Evolutionary conservation across 2,888 invertebrate species (phyloP).

Genomic region (Tribolium freemani): DNA sequence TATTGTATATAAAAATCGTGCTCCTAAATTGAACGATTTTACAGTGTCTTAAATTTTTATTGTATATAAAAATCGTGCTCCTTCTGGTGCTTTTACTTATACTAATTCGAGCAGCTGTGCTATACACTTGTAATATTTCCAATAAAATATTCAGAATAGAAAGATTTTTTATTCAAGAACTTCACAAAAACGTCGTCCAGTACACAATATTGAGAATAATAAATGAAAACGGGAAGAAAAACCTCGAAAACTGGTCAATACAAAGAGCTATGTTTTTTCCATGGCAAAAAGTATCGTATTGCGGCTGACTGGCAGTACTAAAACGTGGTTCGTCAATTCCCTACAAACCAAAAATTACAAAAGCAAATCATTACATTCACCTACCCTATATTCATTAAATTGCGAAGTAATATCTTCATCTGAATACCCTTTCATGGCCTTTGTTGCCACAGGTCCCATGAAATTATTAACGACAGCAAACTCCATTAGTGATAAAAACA

Average conservation of each 20-base stretch:
- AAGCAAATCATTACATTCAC: neutral
- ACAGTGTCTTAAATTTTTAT: constrained; percentile 59
- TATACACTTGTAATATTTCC: constrained; percentile 52
- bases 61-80: constrained; percentile 59
- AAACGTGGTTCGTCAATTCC: constrained; percentile 75
- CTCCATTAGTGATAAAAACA: constrained; percentile 91
- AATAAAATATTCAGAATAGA: constrained; percentile 54
- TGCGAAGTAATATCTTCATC: constrained; percentile 84
- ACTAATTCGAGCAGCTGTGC: constrained; percentile 65
- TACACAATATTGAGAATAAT: constrained; percentile 91
- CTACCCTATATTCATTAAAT: constrained; percentile 83
- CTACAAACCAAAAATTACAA: constrained; percentile 57
- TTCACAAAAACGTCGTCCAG: constrained; percentile 85
- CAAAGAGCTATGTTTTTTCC: constrained; percentile 84
- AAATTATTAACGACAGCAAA: constrained; percentile 93
- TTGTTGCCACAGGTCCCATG: constrained; percentile 87
- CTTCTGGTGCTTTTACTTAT: constrained; percentile 64
- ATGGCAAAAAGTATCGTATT: constrained; percentile 88
- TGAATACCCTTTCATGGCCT: constrained; percentile 91
- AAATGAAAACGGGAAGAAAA: constrained; percentile 92
- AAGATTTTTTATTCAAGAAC: neutral
- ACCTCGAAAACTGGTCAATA: constrained; percentile 89
- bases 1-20: constrained; percentile 58
- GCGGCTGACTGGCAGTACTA: constrained; percentile 74
- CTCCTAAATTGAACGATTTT: constrained; percentile 59